phyloP scores from a whole-genome alignment of 2,113 vertebrate species.

The Laticauda laticaudata region DNA sequence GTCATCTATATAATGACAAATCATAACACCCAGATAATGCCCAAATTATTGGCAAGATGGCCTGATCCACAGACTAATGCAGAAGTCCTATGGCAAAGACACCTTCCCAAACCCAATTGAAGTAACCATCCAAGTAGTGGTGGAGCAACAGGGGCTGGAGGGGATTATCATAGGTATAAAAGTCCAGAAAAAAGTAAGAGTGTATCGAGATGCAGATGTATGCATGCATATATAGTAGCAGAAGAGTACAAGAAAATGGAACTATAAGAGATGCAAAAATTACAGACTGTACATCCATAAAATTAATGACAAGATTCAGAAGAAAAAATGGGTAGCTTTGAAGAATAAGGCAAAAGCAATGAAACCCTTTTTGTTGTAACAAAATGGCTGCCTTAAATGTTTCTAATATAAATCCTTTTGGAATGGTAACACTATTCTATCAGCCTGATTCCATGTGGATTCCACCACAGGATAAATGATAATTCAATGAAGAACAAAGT shows the following conservation, averaged over 20 bases:
- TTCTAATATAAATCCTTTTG: not conserved
- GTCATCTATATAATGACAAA: not conserved
- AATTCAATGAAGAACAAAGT: not conserved
- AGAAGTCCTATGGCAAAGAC: not conserved
- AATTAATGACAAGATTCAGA: not conserved
- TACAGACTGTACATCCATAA: not conserved
- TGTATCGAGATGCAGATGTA: too few relatives aligned
- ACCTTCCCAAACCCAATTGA: not conserved
- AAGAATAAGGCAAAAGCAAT: not conserved
- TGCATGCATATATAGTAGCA: not conserved
- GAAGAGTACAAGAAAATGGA: not conserved
- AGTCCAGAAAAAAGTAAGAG: not conserved
- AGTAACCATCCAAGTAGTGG: not conserved
- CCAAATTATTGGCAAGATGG: not conserved
- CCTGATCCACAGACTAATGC: not conserved
- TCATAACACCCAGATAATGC: not conserved
- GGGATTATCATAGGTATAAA: not conserved
- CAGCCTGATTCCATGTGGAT: not conserved
- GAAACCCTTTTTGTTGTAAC: not conserved
- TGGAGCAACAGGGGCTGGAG: not conserved
- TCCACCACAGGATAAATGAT: not conserved
- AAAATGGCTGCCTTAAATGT: not conserved
- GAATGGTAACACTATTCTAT: not conserved
- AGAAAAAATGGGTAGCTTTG: not conserved
- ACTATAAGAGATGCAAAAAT: not conserved